Percentiles rank a stretch among this genome's conserved stretches.
Conservation (phyloP, 1,140 invertebrate species). For the Drosophila mojavensis region DNA sequence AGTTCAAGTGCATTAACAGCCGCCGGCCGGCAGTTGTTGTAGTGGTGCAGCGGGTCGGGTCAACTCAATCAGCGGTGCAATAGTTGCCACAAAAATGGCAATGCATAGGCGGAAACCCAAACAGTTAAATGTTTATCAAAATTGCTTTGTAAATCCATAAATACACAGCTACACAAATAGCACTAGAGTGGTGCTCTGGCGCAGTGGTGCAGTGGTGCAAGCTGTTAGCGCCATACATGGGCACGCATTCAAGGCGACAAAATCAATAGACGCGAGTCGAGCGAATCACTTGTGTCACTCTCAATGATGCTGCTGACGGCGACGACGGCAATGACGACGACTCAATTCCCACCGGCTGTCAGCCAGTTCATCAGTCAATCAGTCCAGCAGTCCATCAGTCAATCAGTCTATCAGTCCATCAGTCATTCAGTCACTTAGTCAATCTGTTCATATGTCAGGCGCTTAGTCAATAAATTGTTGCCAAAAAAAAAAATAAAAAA, state of each 20-base stretch:
- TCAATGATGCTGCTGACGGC: background rate
- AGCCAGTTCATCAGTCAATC: conserved; percentile 40
- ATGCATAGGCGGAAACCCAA: conserved; percentile 65
- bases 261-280: conserved; percentile 58
- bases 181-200: conserved; percentile 3
- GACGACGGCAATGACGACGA: conserved; percentile 18
- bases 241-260: conserved; percentile 65
- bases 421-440: conserved; percentile 54
- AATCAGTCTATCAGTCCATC: conserved; percentile 40
- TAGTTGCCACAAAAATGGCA: conserved; percentile 47
- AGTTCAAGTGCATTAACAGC: conserved; percentile 68
- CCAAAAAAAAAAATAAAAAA: conserved; percentile 19
- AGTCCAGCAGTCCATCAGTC: conserved; percentile 41
- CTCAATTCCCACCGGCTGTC: conserved; percentile 76
- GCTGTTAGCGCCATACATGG: conserved; percentile 63
- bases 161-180: conserved; percentile 40
- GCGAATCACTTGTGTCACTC: conserved; percentile 34
- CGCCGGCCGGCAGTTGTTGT: background rate
- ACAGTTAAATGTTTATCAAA: conserved; percentile 39
- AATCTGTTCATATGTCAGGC: conserved; percentile 57
- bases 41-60: conserved; percentile 12
- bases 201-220: conserved; percentile 23
- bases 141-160: conserved; percentile 34
- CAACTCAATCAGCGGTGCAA: conserved; percentile 57
- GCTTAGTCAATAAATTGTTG: conserved; percentile 76